Base-by-base conservation (phyloP, 2,113 vertebrate genomes). In the Crotophaga sulcirostris region DNA sequence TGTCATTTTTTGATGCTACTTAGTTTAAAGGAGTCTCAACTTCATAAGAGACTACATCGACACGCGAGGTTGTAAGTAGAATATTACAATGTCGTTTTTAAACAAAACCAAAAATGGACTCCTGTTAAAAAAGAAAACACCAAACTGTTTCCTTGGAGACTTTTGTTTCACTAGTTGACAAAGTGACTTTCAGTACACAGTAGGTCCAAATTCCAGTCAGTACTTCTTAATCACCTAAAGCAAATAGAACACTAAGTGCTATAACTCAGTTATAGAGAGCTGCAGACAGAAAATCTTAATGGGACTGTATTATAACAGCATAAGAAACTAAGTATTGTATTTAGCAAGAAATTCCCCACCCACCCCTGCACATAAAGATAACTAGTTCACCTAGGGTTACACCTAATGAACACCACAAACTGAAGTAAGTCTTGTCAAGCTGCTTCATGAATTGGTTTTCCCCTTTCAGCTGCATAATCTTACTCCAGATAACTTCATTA, bases 241-340 rank as follows among this genome's bases (percentile, higher is more conserved):
- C 72, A 97, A 95, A 95, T 84, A 91, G 52, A 92, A 68, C 47
- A 70, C 49, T 52, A 77, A 88, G 56, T 52, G 45, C 63, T 91
- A 5, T 20, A 92, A 75, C 26, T 83, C 66, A 47, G 56, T 81
- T 66, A 47, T 11, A 77, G n/a, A 63, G 19, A 86, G 69, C 44
- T 84, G 36, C 66, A 60, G 49, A 52, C 7, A 63, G 52, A 86
- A 94, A 77, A 68, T 34, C 24, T 52, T 77, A 69, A 63, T 34
- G n/a, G 21, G 88, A 42, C 11, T 36, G 45, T 44, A 52, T 40
- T 58, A 7, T 31, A 67, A 55, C 11, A 56, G n/a, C 20, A 40
- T 15, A 69, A 70, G 55, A 88, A 94, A 84, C 24, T 24, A 81
- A 86, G 72, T 64, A 64, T 3, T 67, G 24, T 63, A 44, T 81